Conservation (phyloP, 2,797 vertebrate species). For the Paratrypauchen microcephalus region DNA sequence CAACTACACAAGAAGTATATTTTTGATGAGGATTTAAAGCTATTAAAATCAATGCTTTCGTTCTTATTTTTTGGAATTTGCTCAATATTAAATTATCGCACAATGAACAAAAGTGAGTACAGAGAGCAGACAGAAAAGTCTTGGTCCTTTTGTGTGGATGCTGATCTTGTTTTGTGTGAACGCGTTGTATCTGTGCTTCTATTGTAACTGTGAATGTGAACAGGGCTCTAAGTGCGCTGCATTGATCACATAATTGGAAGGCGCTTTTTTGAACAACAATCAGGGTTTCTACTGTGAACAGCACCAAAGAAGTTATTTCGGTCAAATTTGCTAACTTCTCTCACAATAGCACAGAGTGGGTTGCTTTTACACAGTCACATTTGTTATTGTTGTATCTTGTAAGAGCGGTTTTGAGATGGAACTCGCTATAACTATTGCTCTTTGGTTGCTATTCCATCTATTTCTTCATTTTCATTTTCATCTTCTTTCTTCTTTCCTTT, state of each 20-base stretch:
- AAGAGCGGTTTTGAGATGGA: neutral
- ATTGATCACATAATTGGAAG: conserved; percentile 13
- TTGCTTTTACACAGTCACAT: neutral
- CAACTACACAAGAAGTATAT: too few relatives aligned
- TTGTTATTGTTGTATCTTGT: neutral
- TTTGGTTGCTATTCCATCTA: too few relatives aligned
- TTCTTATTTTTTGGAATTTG: neutral
- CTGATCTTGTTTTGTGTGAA: neutral
- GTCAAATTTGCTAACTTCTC: neutral
- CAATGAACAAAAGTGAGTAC: neutral
- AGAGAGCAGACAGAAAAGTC: neutral
- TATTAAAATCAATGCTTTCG: too few relatives aligned
- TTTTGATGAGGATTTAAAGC: too few relatives aligned
- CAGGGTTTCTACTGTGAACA: neutral
- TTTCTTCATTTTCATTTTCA: too few relatives aligned
- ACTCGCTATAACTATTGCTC: too few relatives aligned
- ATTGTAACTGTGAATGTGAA: neutral
- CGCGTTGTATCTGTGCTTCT: neutral
- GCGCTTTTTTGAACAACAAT: neutral
- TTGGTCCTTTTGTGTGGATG: neutral
- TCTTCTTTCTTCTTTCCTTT: too few relatives aligned
- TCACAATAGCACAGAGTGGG: neutral
- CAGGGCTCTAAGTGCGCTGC: conserved; percentile 3
- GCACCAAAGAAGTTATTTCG: neutral
- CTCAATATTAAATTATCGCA: neutral